Evolutionary conservation across 1,140 invertebrate species (phyloP), one percentile per base, ranked within the genome.

Genomic region (Psilanteris sp.): DNA sequence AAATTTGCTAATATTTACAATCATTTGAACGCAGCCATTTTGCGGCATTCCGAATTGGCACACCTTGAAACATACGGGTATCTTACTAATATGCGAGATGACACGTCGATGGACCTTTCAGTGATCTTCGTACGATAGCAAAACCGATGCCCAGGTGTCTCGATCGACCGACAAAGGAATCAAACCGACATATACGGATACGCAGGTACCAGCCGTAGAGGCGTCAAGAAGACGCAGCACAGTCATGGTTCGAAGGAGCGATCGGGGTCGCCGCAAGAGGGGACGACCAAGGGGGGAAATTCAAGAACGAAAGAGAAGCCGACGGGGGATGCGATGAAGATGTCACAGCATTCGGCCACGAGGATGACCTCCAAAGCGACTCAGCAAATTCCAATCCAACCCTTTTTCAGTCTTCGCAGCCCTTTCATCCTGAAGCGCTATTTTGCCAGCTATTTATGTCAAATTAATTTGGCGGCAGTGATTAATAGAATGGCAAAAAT

Each of bases 301-400:
- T 52, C 50, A 68, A 22, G 32, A 62, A 44, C 55, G 62, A 77
- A 77, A 73, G 62, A 66, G 67, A 75, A 57, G 64, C 54, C 64
- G 64, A 39, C 46, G 34, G 34, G 52, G 70, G 79, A 73, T 67
- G 66, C 55, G 72, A 76, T 85, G 80, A 80, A 85, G 84, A 84
- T 86, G 82, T 86, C 83, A 85, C 81, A 81, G 79, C 67, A 55
- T 32, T 37, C 55, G 71, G 55, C 72, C 39, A 46, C 54, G 50
- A 77, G 52, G 50, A 67, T 77, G 72, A 77, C 72, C 61, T 67
- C 70, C 59, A 62, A 41, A 57, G 37, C 79, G 73, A 81, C 77
- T 83, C 79, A 82, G 79, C 78, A 54, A 79, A 81, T 83, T 83
- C 81, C 76, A 26, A 39, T 41, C 57, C 54, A 57, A 70, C 62